A percentile compares a stretch with the other conserved stretches of the same genome.
Evolutionary conservation across 2,888 invertebrate genomes (phyloP).

Genomic region (Halictus ligatus): DNA sequence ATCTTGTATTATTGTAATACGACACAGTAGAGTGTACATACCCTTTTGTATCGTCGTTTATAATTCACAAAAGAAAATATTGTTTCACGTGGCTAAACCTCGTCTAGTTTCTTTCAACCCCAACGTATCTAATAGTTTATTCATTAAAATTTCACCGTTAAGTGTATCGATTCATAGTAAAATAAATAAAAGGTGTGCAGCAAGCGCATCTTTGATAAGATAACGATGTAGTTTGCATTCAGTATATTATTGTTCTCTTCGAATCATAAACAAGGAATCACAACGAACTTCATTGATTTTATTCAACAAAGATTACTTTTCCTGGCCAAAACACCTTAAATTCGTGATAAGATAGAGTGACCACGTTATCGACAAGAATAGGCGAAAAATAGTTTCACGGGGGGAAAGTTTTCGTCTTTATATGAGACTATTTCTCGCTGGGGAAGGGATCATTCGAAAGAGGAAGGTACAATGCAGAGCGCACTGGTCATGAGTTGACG

Average conservation of each 20-base stretch:
- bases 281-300: neutral
- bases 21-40: conserved; percentile 69
- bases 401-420: too few relatives aligned
- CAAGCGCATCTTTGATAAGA: neutral
- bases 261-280: neutral
- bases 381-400: too few relatives aligned
- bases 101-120: neutral
- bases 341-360: too few relatives aligned
- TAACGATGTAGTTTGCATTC: neutral
- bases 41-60: conserved; percentile 65
- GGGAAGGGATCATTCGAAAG: too few relatives aligned
- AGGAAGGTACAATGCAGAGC: too few relatives aligned
- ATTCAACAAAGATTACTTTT: too few relatives aligned
- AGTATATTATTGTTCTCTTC: neutral
- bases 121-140: neutral
- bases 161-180: neutral
- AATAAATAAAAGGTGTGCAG: neutral
- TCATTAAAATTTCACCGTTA: neutral
- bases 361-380: too few relatives aligned
- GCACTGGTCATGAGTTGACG: too few relatives aligned
- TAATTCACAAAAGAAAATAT: conserved; percentile 58
- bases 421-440: too few relatives aligned
- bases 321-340: too few relatives aligned
- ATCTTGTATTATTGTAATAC: conserved; percentile 52
- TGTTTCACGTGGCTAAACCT: conserved; percentile 54